Evolutionary conservation across 2,113 vertebrate species (phyloP), one percentile per base, ranked within the genome.

Genomic region (Globicephala melas): DNA sequence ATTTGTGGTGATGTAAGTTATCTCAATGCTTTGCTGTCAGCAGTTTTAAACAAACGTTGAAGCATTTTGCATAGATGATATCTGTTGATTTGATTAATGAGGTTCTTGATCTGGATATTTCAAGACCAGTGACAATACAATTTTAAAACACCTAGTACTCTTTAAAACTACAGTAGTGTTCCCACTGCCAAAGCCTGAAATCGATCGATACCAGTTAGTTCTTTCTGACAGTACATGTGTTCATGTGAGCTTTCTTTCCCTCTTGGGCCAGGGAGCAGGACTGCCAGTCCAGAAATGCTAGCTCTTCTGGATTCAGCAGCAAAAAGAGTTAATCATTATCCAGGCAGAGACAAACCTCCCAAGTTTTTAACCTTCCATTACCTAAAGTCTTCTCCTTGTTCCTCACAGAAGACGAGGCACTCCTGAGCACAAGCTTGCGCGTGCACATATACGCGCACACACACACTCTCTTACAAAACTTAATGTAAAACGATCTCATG

Each of bases 1-100:
- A 96, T 94, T 95, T 96, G 90, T 89, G 96, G 92, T 98, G 92
- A 96, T 96, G 94, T 97, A 97, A 97, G 74, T 96, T 94, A 94
- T 96, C 89, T 87, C 74, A 95, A 7, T 80, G 94, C 90, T 96
- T 89, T 90, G 83, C 55, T 96, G 87, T 97, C 95, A 97, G 96
- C 95, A 95, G 76, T 93, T 96, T 97, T 88, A 96, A 96, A 83
- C 13, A 31, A 96, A 89, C 89, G 90, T 82, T 0, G 38, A 92
- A 89, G 60, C 93, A 84, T 36, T 93, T 94, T 68, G 73, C 83
- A 70, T 89, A 95, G 60, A 88, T 92, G 62, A 44, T 96, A n/a
- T 74, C 68, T 96, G 87, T 82, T 65, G 1, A 3, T 60, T 91
- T 86, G 85, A 79, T 92, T 97, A 92, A 38, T 15, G 62, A 88